Percentiles rank a stretch among this genome's conserved stretches.
phyloP scores from a whole-genome alignment of 2,797 vertebrate genomes.

The Zonotrichia albicollis region DNA sequence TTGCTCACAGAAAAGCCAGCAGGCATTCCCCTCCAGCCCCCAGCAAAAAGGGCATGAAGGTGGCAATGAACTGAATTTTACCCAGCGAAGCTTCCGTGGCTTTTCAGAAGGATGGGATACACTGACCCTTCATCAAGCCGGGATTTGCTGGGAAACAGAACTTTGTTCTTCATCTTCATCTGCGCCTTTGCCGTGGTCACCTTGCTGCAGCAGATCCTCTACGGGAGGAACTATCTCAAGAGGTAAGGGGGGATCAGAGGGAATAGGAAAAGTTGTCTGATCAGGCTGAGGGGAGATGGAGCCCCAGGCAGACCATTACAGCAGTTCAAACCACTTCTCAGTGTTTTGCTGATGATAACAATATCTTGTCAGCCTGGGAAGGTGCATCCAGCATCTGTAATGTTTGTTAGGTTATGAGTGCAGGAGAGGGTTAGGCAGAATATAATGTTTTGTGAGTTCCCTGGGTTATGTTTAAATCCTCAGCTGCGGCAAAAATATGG shows the following conservation, averaged over 20 bases:
- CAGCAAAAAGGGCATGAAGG: conserved; percentile 39
- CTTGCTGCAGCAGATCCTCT: conserved; percentile 95
- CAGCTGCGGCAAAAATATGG: neutral
- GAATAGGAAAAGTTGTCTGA: conserved; percentile 16
- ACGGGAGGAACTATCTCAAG: conserved; percentile 95
- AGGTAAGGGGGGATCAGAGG: conserved; percentile 81
- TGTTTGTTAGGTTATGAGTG: neutral
- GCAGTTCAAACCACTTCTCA: neutral
- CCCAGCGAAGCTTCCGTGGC: neutral
- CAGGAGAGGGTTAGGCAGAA: neutral
- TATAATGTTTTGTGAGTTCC: neutral
- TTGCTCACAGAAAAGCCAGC: neutral
- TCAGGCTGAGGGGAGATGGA: neutral
- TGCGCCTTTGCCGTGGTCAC: conserved; percentile 98
- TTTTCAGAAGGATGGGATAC: conserved; percentile 85
- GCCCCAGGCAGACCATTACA: neutral
- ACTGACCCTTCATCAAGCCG: conserved; percentile 89
- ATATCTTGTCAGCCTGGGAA: neutral
- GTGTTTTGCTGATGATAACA: neutral
- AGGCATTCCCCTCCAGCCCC: neutral
- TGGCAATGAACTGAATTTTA: conserved; percentile 52
- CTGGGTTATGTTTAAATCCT: neutral
- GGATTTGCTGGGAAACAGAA: conserved; percentile 94
- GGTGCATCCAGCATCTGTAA: neutral
- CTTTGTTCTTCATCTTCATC: conserved; percentile 98